Conservation (phyloP, 2,797 vertebrate genomes). For the Australoheros facetus region DNA sequence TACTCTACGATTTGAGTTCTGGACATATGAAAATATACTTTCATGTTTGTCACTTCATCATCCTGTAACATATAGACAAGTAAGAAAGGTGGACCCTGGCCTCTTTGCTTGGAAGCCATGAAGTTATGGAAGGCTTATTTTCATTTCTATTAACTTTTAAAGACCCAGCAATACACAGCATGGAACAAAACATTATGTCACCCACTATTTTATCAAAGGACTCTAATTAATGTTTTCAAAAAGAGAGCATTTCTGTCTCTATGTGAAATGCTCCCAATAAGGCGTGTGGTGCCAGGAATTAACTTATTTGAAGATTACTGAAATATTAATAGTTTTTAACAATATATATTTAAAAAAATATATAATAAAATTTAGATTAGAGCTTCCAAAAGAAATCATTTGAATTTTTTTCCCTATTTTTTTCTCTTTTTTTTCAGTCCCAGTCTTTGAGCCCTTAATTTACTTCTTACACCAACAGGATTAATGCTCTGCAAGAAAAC, state of each 20-base stretch:
- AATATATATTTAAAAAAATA: constrained; percentile 29
- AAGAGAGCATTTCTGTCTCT: constrained; percentile 34
- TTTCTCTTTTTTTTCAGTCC: neutral
- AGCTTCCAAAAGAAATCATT: constrained; percentile 33
- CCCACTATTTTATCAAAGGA: constrained; percentile 25
- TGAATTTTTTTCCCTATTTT: neutral
- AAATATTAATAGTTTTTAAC: constrained; percentile 66
- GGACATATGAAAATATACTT: neutral
- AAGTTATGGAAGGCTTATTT: constrained; percentile 24
- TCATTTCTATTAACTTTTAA: constrained; percentile 34
- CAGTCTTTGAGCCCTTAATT: constrained; percentile 32
- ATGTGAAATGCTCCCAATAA: constrained; percentile 27
- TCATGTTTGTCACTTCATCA: constrained; percentile 26
- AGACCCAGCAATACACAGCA: constrained; percentile 13
- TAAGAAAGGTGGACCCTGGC: neutral
- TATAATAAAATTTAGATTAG: constrained; percentile 18
- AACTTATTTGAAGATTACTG: constrained; percentile 45
- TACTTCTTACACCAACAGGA: constrained; percentile 38
- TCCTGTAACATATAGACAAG: neutral
- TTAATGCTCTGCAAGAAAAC: constrained; percentile 25
- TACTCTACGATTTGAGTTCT: neutral
- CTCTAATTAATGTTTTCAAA: constrained; percentile 39
- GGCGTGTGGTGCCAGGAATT: constrained; percentile 23
- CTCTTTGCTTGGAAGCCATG: neutral
- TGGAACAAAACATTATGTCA: constrained; percentile 20